Evolutionary conservation across 92 coral and sea anemone genomes (phyloP).

Genomic region (Palythoa grandiflora): DNA sequence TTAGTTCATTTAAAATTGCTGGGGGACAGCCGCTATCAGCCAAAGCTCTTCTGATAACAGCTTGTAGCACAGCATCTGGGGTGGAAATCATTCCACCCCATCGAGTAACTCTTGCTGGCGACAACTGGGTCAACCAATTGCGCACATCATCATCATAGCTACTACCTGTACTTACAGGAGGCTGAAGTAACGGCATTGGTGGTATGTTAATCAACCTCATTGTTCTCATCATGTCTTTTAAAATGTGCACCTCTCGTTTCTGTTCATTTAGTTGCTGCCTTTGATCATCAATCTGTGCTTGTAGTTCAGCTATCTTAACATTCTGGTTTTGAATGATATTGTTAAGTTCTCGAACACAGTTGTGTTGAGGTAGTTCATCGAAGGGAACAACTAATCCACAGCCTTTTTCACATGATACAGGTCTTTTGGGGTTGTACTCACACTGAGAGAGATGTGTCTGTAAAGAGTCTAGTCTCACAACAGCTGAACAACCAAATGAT

Average conservation of each 20-base stretch:
- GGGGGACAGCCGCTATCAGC: conserved; percentile 94
- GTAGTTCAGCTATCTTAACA: conserved; percentile 82
- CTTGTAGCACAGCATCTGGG: conserved; percentile 93
- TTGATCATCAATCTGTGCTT: conserved; percentile 91
- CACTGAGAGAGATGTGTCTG: conserved; percentile 86
- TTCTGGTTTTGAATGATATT: conserved; percentile 85
- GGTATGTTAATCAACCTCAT: conserved; percentile 86
- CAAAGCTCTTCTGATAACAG: conserved; percentile 84
- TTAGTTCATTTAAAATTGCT: conserved; percentile 81
- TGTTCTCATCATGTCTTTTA: conserved; percentile 90
- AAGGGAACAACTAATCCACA: conserved; percentile 92
- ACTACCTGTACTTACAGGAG: conserved; percentile 37
- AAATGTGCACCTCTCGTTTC: conserved; percentile 82
- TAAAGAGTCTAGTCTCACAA: conserved; percentile 80
- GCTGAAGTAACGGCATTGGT: conserved; percentile 73
- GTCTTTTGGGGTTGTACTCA: conserved; percentile 91
- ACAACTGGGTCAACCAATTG: conserved; percentile 77
- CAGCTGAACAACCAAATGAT: conserved; percentile 86
- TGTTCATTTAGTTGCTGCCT: conserved; percentile 92
- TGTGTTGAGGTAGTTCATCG: conserved; percentile 87
- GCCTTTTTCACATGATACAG: conserved; percentile 88
- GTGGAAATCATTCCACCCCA: conserved; percentile 99
- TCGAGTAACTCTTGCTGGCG: conserved; percentile 88
- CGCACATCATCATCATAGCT: conserved; percentile 79
- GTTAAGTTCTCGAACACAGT: conserved; percentile 89